Percentiles rank a stretch among this genome's conserved stretches.
Conservation (phyloP, 2,113 vertebrate species). For the Trogon melanurus region DNA sequence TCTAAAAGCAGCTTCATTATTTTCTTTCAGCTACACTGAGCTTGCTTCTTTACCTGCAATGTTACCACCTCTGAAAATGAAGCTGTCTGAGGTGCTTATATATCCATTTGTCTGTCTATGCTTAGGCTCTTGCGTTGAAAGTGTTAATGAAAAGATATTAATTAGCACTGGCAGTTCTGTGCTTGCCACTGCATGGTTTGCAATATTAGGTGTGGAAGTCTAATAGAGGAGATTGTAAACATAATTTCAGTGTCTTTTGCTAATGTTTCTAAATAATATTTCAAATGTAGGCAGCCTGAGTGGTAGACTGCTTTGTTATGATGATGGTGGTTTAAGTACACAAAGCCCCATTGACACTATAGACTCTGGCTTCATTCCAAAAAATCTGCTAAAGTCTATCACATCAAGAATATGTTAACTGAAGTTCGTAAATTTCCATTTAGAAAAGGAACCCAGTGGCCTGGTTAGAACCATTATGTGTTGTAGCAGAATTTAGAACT, state of each 20-base stretch:
- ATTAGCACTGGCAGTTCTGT: neutral
- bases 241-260: neutral
- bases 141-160: neutral
- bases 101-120: neutral
- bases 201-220: neutral
- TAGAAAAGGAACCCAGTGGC: neutral
- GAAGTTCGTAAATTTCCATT: slow-evolving; percentile 20
- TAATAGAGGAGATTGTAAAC: neutral
- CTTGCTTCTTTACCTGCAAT: neutral
- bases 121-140: neutral
- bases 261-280: neutral
- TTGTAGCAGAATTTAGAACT: neutral
- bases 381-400: neutral
- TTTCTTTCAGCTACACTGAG: neutral
- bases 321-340: slow-evolving; percentile 16
- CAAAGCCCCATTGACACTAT: neutral
- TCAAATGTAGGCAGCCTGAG: neutral
- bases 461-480: neutral
- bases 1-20: neutral
- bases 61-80: neutral
- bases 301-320: slow-evolving; percentile 15
- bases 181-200: neutral
- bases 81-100: neutral
- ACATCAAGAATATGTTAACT: slow-evolving; percentile 22
- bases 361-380: neutral